phyloP scores from a whole-genome alignment of 2,888 invertebrate genomes.

The Schizotus pectinicornis region DNA sequence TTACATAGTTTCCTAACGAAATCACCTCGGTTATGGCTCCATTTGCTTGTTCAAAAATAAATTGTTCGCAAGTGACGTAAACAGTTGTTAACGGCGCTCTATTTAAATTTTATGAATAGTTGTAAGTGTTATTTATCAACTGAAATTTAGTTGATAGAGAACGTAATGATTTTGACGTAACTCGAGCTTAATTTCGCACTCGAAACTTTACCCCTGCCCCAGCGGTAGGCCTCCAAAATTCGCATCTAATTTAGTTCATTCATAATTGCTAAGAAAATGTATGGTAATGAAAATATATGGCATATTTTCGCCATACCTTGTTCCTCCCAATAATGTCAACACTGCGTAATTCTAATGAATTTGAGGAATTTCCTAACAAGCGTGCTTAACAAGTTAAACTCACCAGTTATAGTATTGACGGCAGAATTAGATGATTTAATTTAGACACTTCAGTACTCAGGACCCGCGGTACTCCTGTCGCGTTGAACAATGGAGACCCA shows the following conservation, averaged over 20 bases:
- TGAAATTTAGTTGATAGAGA: background rate
- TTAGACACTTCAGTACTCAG: too few relatives aligned
- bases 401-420: background rate
- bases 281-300: conserved; percentile 28
- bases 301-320: conserved; percentile 22
- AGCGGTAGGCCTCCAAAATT: conserved; percentile 28
- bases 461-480: too few relatives aligned
- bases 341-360: conserved; percentile 4
- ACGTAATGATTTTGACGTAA: conserved; percentile 23
- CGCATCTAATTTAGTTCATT: conserved; percentile 29
- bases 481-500: too few relatives aligned
- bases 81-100: too few relatives aligned
- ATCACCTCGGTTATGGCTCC: conserved; percentile 4
- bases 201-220: conserved; percentile 23
- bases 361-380: conserved; percentile 9
- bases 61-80: background rate
- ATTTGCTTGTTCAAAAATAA: conserved; percentile 19
- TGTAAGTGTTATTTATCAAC: too few relatives aligned
- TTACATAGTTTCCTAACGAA: conserved; percentile 10
- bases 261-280: conserved; percentile 26
- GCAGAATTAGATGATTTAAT: too few relatives aligned
- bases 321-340: conserved; percentile 14
- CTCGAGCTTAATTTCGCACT: conserved; percentile 18
- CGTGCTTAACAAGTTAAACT: background rate
- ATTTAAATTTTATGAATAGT: too few relatives aligned